A percentile compares a stretch with the other conserved stretches of the same genome.
phyloP scores from a whole-genome alignment of 1,140 invertebrate genomes.

The Penaeus vannamei region DNA sequence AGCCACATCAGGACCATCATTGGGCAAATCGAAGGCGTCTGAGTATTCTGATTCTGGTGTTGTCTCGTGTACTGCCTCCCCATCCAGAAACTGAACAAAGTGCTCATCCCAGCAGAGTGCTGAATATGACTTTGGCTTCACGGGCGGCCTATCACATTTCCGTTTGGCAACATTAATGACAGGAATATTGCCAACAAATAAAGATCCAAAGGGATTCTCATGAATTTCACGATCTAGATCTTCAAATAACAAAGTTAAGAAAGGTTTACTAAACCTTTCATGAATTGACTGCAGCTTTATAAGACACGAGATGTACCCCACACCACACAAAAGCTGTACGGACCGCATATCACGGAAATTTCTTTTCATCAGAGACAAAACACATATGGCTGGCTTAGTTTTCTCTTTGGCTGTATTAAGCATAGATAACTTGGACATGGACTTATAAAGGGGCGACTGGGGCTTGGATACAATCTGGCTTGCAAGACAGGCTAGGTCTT shows the following conservation, averaged over 20 bases:
- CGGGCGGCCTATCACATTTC: not conserved
- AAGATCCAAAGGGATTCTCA: constrained; percentile 52
- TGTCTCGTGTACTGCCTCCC: constrained; percentile 33
- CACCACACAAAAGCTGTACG: constrained; percentile 50
- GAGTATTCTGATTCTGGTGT: constrained; percentile 60
- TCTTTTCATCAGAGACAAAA: constrained; percentile 59
- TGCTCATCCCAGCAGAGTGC: constrained; percentile 53
- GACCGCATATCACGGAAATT: constrained; percentile 58
- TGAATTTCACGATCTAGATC: constrained; percentile 57
- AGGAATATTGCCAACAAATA: constrained; percentile 61
- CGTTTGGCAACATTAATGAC: constrained; percentile 18
- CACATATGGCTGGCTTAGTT: constrained; percentile 43
- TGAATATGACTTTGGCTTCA: constrained; percentile 33
- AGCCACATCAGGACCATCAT: constrained; percentile 26
- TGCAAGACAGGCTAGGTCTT: constrained; percentile 44
- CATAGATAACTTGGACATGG: constrained; percentile 49
- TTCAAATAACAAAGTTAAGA: constrained; percentile 55
- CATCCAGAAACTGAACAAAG: constrained; percentile 49
- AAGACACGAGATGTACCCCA: constrained; percentile 55
- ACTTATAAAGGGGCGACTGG: constrained; percentile 55
- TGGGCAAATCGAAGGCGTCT: constrained; percentile 40
- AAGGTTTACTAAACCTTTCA: constrained; percentile 48
- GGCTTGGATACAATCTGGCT: constrained; percentile 49
- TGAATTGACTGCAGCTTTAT: constrained; percentile 44
- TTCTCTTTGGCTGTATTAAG: constrained; percentile 36